Base-by-base conservation (phyloP, 2,113 vertebrate genomes). In the Gnathonemus longibarbis region DNA sequence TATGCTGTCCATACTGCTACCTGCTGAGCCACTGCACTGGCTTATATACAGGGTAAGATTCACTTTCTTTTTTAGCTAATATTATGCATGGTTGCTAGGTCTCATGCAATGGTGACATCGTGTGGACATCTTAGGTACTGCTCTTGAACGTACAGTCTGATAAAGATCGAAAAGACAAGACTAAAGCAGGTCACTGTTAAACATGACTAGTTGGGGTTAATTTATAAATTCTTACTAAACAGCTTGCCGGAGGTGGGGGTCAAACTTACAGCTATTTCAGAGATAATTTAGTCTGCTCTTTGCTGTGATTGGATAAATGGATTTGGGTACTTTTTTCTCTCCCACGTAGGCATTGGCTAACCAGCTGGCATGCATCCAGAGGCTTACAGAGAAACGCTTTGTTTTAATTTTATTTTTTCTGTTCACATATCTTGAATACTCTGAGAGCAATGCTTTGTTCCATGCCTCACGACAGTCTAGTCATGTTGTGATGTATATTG, bases 91-190 rank as follows among this genome's bases (percentile, higher is more conserved):
- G n/a, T 50, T 46, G 24, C 46, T 10, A 49, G 58, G 0, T 42
- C 39, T 84, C 86, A 56, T 46, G 77, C 50, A 88, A 84, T 39
- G 50, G 56, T 15, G 90, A 88, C 90, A 58, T 66, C 90, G 7
- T 66, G 90, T 90, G 90, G 90, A 46, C 74, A 48, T 17, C 31
- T 52, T 83, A 27, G 52, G 66, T 83, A 52, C 74, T 87, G 52
- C n/a, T 56, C 84, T 49, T n/a, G n/a, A 27, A 27, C 13, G 9
- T 86, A n/a, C 70, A 85, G 24, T 49, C 45, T 27, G 24, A n/a
- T 48, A 10, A 49, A 48, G 24, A 27, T 50, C 3, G 10, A 50
- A 45, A 88, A 49, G 48, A 74, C 11, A 56, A 66, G n/a, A 88
- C 35, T 35, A 35, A 9, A 58, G 35, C 35, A 11, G 24, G 13